Evolutionary conservation across 2,888 invertebrate genomes (phyloP), one percentile per base, ranked within the genome.

Genomic region (Callyntrura sp.): DNA sequence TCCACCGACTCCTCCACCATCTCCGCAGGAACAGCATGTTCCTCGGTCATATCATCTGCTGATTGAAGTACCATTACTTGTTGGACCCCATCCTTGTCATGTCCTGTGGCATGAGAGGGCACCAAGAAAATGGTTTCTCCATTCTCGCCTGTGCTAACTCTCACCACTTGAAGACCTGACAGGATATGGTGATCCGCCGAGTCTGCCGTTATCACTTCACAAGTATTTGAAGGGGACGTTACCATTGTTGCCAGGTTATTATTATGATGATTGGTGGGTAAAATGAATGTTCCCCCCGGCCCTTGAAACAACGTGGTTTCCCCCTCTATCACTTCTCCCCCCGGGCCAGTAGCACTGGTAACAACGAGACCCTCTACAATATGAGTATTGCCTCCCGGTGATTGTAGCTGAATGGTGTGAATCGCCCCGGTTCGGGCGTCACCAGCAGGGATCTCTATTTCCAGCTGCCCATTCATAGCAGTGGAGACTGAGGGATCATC

Each of bases 361-460:
- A 90, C 90, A 20, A 92, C 90, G 12, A 92, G 79, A 6, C 91
- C 91, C 43, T 92, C 92, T 14, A 92, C 90, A 57, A 91, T 84
- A 65, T 92, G 92, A 11, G 92, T 76, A 23, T 86, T 91, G 3
- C 89, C 91, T 20, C 88, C 88, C 0, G 90, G 90, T 4, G 90
- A 91, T 81, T 91, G 91, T 12, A 91, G 78, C 68, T 90, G 89
- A 17, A 91, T 91, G 2, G 91, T 91, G 43, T 90, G 90, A 5
- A 90, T 91, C 1, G 86, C 86, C 3, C 86, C 85, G 28, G 90
- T 89, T 0, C 86, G 25, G 0, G 86, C 81, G 23, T 91, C 83
- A n/a, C 84, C 89, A 0, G 70, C 65, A 12, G 89, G 89, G 20
- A 91, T 90, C 45, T 91, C 91, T 9, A 91, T 89, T 55, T 87